Evolutionary conservation across 2,113 vertebrate species (phyloP), one percentile per base, ranked within the genome.

Genomic region (Actinemys pallida): DNA sequence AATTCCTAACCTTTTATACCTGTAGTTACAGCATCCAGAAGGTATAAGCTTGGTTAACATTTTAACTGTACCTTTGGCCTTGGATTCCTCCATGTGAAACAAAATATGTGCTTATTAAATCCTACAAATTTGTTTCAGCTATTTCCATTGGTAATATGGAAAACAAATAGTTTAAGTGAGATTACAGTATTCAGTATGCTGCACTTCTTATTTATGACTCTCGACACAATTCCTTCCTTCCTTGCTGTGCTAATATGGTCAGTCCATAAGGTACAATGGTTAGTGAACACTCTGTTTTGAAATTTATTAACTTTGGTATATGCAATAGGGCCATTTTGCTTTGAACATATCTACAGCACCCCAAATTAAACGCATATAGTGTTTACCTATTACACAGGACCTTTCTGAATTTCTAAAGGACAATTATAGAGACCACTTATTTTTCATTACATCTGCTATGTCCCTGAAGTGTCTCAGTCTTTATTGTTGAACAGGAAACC

Each of bases 161-260:
- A 87, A 94, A 62, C 17, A 87, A 93, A 90, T 57, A 86, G 72
- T 92, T 93, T 90, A 81, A 82, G 88, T 87, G 83, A 25, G 16
- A 69, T 69, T 88, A 52, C 42, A 69, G 57, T 87, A 65, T 13
- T 89, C 86, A 81, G 3, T 49, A 9, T 19, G 45, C 54, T 49
- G 49, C 52, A 47, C 95, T 27, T 79, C 91, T 97, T 97, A 95
- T 94, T 92, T 69, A 94, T 87, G 84, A 69, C 7, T 54, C 1
- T 45, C 62, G 47, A 12, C 29, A 0, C 5, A 54, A 22, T 56
- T 22, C 29, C 59, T 29, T 93, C 56, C 80, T 83, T 78, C 27
- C 88, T 91, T 24, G 19, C 88, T 86, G 87, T 2, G 62, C 42
- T 95, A 49, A 89, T 84, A 75, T 0, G 12, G 76, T 54, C 82